Base-by-base conservation (phyloP, 2,888 invertebrate genomes). In the Amiota mariae region DNA sequence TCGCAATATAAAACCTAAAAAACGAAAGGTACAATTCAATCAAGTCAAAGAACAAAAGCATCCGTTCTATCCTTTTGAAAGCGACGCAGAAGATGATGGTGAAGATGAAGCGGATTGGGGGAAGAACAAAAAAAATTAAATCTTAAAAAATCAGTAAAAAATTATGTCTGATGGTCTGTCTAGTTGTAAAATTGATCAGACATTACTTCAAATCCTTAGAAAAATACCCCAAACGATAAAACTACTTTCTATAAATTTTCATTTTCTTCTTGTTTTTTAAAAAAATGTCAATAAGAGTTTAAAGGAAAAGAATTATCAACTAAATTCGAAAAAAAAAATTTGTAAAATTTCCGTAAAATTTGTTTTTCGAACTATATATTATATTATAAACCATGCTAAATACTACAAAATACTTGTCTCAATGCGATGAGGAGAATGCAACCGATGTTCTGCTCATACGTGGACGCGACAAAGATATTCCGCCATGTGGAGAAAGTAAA, bases 1-100 rank as follows among this genome's bases (percentile, higher is more conserved):
- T 63, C 91, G 91, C 78, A 87, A 87, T 56, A 92, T 91, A 75
- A 91, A 92, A 73, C 90, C 82, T 15, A 84, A 81, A n/a, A 76
- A 82, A 51, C 80, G 87, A 68, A 73, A 85, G 48, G 81, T 82
- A 20, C 82, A 71, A 8, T 85, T 81, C 56, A 76, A 78, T 67
- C 76, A 85, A 8, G 77, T 81, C 11, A 80, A 81, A 67, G 81
- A 56, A 9, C 81, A 81, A 66, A 82, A 86, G 72, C 87, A 87
- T 76, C 83, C 85, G 79, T 86, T 88, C 76, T 88, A 76, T 77
- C 87, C 88, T 46, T 88, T 88, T 71, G 78, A 72, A 63, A 84
- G 85, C 77, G 87, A 87, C 68, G 84, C 78, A 75, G 86, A 80
- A 82, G 63, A 63, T 46, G 46, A 57, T 2, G 63, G 11, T 36